phyloP scores from a whole-genome alignment of 2,888 invertebrate species.

The Lithophane semibrunnea region DNA sequence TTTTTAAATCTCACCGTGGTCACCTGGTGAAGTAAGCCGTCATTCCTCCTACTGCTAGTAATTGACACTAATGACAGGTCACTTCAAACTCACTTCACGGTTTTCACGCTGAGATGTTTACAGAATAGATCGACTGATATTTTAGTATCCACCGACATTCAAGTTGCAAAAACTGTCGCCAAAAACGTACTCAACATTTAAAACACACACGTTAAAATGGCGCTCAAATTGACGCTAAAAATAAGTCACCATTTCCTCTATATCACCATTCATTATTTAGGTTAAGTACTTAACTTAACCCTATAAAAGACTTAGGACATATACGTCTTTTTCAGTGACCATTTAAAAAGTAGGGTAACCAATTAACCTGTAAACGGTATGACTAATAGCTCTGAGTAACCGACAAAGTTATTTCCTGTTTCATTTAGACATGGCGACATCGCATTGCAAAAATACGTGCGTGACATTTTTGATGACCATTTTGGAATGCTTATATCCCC shows the following conservation, averaged over 20 bases:
- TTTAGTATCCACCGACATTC: background rate
- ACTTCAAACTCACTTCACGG: no score
- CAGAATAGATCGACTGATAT: no score
- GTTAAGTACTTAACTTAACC: no score
- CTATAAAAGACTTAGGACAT: background rate
- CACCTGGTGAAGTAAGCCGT: no score
- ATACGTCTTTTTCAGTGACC: slow-evolving; percentile 26
- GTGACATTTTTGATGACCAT: slow-evolving; percentile 32
- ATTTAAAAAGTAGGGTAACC: slow-evolving; percentile 72
- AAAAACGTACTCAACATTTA: background rate
- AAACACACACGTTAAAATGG: background rate
- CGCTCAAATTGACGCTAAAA: background rate
- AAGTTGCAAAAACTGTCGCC: background rate
- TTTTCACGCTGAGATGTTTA: no score
- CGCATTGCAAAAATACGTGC: slow-evolving; percentile 44
- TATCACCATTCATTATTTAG: background rate
- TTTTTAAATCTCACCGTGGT: no score
- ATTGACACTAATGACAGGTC: no score
- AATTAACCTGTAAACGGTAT: slow-evolving; percentile 72
- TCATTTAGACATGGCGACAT: slow-evolving; percentile 56
- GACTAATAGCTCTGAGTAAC: slow-evolving; percentile 75
- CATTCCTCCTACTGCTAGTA: no score
- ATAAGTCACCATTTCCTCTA: background rate
- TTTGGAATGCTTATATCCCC: slow-evolving; percentile 14
- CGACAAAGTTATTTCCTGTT: slow-evolving; percentile 76